Evolutionary conservation across 2,888 invertebrate species (phyloP).

Genomic region (Cosmopolites sordidus): DNA sequence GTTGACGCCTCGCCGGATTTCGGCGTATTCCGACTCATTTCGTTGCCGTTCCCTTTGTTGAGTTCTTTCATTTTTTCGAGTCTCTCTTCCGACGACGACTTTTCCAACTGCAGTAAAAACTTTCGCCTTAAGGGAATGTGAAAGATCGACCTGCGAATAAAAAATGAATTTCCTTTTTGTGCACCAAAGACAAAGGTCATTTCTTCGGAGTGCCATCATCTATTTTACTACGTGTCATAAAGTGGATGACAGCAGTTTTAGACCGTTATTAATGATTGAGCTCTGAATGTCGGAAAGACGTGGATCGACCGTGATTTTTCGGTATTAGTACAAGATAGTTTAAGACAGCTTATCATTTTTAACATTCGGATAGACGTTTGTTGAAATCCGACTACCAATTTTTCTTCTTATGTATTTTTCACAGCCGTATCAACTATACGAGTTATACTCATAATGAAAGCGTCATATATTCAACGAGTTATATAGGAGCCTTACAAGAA

Average conservation of each 20-base stretch:
- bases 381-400: no score
- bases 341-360: no score
- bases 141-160: constrained; percentile 36
- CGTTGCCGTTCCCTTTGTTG: constrained; percentile 45
- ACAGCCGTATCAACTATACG: no score
- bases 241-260: constrained; percentile 8
- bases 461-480: no score
- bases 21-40: constrained; percentile 42
- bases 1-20: constrained; percentile 43
- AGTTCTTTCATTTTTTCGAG: constrained; percentile 40
- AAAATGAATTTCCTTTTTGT: constrained; percentile 38
- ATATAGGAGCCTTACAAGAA: no score
- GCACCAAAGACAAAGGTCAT: constrained; percentile 20
- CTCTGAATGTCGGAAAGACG: neutral
- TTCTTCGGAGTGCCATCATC: constrained; percentile 16
- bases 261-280: constrained; percentile 2
- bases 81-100: constrained; percentile 38
- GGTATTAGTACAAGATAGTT: constrained; percentile 1
- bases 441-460: no score
- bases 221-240: constrained; percentile 20
- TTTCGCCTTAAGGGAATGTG: constrained; percentile 42
- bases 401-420: no score
- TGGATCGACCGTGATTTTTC: neutral
- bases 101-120: constrained; percentile 44
- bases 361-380: no score